Percentiles rank a stretch among this genome's conserved stretches.
Conservation (phyloP, 2,113 vertebrate genomes). For the Boleophthalmus pectinirostris region DNA sequence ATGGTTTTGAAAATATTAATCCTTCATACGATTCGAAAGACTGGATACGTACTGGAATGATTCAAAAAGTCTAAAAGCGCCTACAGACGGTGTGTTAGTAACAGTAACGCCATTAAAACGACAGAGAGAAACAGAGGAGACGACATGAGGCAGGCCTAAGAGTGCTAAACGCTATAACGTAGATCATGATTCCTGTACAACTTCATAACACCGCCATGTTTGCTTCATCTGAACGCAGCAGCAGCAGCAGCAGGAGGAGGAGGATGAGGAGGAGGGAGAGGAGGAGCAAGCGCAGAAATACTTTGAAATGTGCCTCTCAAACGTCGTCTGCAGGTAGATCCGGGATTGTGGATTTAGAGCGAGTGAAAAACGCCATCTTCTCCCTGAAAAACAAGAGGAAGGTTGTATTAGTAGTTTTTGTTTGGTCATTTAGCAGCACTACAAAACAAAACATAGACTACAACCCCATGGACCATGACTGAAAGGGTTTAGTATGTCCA, state of each 20-base stretch:
- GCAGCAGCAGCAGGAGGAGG: slow-evolving; percentile 30
- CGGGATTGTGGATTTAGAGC: slow-evolving; percentile 87
- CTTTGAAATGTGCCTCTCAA: slow-evolving; percentile 73
- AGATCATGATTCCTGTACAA: slow-evolving; percentile 53
- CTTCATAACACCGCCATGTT: slow-evolving; percentile 73
- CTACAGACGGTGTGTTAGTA: slow-evolving; percentile 69
- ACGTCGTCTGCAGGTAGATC: slow-evolving; percentile 90
- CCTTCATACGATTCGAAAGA: slow-evolving; percentile 11
- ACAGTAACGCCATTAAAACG: slow-evolving; percentile 52
- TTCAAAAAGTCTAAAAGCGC: slow-evolving; percentile 33
- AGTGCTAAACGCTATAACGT: slow-evolving; percentile 57
- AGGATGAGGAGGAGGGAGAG: slow-evolving; percentile 5
- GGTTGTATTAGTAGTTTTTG: too few relatives aligned
- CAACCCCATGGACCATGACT: too few relatives aligned
- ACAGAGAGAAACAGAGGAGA: slow-evolving; percentile 15
- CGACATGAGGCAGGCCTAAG: slow-evolving; percentile 6
- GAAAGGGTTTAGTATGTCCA: too few relatives aligned
- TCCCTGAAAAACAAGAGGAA: slow-evolving; percentile 79
- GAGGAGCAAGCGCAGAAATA: slow-evolving; percentile 13
- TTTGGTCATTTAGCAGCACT: too few relatives aligned
- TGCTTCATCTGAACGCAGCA: slow-evolving; percentile 34
- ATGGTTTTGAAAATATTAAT: background rate
- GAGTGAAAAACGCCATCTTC: slow-evolving; percentile 99
- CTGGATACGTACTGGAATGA: slow-evolving; percentile 58
- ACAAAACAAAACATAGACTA: too few relatives aligned